Base-by-base conservation (phyloP, 2,113 vertebrate genomes). In the Pterophyllum scalare region DNA sequence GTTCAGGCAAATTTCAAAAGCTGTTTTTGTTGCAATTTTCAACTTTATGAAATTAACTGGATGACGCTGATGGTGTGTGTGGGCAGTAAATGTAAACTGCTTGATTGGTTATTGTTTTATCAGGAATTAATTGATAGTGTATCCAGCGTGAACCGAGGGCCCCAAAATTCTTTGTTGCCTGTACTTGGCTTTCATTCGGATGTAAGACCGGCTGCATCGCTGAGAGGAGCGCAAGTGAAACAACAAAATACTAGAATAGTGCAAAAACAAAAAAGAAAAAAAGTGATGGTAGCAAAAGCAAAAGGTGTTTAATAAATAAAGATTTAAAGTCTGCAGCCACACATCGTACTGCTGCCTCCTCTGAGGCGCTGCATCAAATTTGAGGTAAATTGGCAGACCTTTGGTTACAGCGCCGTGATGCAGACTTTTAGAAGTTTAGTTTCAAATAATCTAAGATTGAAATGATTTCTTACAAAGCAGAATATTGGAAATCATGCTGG, bases 101-200 rank as follows among this genome's bases (percentile, higher is more conserved):
- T 82, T 81, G 88, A 94, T 95, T 94, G 88, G 77, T 89, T 79
- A 79, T 87, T 94, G 90, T 92, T 90, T 79, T 79, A 83, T 90
- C 82, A 84, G 76, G 80, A 75, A 40, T 86, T 70, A n/a, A n/a
- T n/a, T n/a, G n/a, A 2, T 57, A 70, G 70, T 88, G 88, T 80
- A 62, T 90, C 77, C 80, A 84, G 65, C 20, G 78, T 65, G 35
- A 81, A 74, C 40, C 6, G 1, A 64, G 22, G 14, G 22, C 9
- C 3, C 15, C 10, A 24, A 12, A 38, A 59, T 43, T 59, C 2
- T 24, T 56, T 64, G 64, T 79, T 7, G n/a, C 20, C n/a, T 75
- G 35, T 59, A 11, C 59, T 49, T 35, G 5, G 38, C 28, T 74
- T 24, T 72, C 46, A 54, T 72, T 56, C 19, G 49, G 24, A 59